These are phyloP conservation scores for Chaetoderma sp. DNA, from an alignment of 2,888 invertebrate species.

Conservation along the genomic window DNA sequence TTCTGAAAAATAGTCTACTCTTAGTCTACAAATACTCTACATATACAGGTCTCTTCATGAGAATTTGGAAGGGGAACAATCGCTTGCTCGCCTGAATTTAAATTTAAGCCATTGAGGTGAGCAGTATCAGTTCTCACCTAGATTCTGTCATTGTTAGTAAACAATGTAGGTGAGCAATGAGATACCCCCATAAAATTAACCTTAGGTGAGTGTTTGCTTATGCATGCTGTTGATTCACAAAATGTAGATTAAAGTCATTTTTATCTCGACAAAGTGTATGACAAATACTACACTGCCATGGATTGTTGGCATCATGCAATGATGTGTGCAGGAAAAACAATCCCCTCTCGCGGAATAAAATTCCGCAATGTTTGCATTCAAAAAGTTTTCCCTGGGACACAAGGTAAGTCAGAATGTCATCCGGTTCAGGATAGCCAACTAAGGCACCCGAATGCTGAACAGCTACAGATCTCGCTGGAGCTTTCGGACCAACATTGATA, in stretches of 20 bases:
- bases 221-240: slow-evolving; percentile 57
- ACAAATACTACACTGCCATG: slow-evolving; percentile 60
- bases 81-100: no score
- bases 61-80: no score
- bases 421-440: slow-evolving; percentile 47
- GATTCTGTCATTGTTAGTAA: not conserved
- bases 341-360: slow-evolving; percentile 59
- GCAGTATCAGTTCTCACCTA: no score
- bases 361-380: slow-evolving; percentile 54
- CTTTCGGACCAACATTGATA: slow-evolving; percentile 36
- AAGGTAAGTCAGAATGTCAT: slow-evolving; percentile 53
- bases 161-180: not conserved
- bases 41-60: no score
- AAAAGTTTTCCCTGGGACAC: slow-evolving; percentile 56
- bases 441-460: slow-evolving; percentile 47
- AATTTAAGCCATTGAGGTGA: no score
- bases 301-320: slow-evolving; percentile 51
- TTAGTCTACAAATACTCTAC: no score
- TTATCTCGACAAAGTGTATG: slow-evolving; percentile 55
- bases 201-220: no score
- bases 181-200: no score
- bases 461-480: slow-evolving; percentile 42
- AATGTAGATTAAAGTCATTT: slow-evolving; percentile 60
- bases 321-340: slow-evolving; percentile 60
- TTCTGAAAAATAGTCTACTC: no score